Percentiles rank a stretch among this genome's conserved stretches.
Evolutionary conservation across 1,140 invertebrate genomes (phyloP).

Genomic region (Drosophila kepulauana): DNA sequence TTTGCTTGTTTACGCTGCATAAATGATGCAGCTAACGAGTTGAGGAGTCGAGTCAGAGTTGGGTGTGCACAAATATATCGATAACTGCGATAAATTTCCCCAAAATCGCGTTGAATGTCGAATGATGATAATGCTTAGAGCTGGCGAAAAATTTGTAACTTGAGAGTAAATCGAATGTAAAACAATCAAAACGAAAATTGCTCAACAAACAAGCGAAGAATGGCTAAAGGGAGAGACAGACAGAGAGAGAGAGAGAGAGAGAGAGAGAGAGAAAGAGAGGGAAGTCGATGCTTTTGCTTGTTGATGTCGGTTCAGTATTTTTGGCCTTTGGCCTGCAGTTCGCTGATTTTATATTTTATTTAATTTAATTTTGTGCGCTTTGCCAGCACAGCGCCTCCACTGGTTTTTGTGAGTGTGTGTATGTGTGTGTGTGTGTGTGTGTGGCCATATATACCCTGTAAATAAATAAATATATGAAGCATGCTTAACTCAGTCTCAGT

Average conservation of each 20-base stretch:
- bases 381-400: neutral
- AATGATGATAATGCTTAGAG: slow-evolving; percentile 9
- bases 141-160: slow-evolving; percentile 6
- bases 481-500: neutral
- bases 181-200: slow-evolving; percentile 28
- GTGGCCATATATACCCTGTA: slow-evolving; percentile 15
- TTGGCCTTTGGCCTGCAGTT: slow-evolving; percentile 45
- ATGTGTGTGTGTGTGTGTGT: neutral
- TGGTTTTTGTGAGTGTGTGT: too few species aligned
- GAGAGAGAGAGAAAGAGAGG: neutral
- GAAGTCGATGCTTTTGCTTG: neutral
- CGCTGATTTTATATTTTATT: slow-evolving; percentile 55
- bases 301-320: slow-evolving; percentile 17
- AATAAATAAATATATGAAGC: neutral
- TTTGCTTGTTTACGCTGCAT: slow-evolving; percentile 21
- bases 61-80: neutral
- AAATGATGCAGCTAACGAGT: slow-evolving; percentile 8
- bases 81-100: slow-evolving; percentile 13
- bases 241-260: neutral
- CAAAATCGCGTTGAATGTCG: neutral
- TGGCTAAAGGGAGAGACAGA: neutral
- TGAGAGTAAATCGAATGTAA: slow-evolving; percentile 20
- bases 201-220: neutral
- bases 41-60: neutral
- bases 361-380: slow-evolving; percentile 54